A percentile compares a stretch with the other conserved stretches of the same genome.
These are phyloP conservation scores for Delichon dasypus DNA, from an alignment of 2,797 vertebrate species.

Conservation along the genomic window DNA sequence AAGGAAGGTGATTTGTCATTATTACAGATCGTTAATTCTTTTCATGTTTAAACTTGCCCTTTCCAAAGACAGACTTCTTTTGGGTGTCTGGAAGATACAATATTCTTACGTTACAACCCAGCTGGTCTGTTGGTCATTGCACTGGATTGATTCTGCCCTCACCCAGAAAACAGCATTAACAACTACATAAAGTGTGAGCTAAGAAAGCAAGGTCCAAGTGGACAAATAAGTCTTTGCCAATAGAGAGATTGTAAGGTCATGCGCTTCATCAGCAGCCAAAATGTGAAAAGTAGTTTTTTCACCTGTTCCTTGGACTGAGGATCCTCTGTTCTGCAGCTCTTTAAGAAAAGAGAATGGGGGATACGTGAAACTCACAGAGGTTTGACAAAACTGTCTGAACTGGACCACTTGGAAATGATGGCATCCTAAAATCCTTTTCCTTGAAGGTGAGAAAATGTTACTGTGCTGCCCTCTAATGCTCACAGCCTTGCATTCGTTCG, in stretches of 20 bases:
- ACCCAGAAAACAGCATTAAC: not conserved
- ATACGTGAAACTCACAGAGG: not conserved
- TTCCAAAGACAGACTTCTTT: conserved; percentile 11
- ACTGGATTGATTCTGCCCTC: not conserved
- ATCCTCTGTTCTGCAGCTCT: not conserved
- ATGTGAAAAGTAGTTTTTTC: not conserved
- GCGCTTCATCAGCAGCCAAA: not conserved
- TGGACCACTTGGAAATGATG: not conserved
- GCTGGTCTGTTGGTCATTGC: not conserved
- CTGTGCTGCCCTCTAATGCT: conserved; percentile 72
- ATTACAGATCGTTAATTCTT: conserved; percentile 55
- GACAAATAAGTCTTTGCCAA: conserved; percentile 10
- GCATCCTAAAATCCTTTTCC: not conserved
- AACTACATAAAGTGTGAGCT: not conserved
- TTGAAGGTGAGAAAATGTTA: conserved; percentile 33
- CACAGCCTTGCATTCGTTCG: not conserved
- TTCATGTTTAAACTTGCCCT: conserved; percentile 55
- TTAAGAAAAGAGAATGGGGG: not conserved
- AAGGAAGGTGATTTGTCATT: conserved; percentile 61
- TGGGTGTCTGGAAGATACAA: not conserved
- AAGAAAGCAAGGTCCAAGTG: not conserved
- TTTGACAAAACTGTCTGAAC: not conserved
- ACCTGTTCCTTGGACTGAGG: not conserved
- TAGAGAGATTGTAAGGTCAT: not conserved
- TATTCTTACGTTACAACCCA: not conserved